Evolutionary conservation across 2,888 invertebrate genomes (phyloP).

Genomic region (Drosophila percnosoma): DNA sequence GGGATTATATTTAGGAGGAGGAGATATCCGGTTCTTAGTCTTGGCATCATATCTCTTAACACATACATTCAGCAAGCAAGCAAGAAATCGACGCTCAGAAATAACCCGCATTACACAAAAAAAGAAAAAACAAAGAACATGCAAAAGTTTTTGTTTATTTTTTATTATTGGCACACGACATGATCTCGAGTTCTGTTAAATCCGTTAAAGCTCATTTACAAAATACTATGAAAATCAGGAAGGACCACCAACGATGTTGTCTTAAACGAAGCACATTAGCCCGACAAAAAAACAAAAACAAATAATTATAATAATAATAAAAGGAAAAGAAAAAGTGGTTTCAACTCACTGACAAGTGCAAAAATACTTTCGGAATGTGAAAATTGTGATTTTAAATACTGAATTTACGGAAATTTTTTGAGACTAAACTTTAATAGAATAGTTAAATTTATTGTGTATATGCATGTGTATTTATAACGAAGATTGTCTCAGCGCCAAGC

Average conservation of each 20-base stretch:
- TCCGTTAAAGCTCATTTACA: constrained; percentile 50
- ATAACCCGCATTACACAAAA: constrained; percentile 41
- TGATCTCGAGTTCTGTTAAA: constrained; percentile 74
- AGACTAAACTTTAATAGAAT: constrained; percentile 67
- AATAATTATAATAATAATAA: not conserved
- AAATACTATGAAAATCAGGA: constrained; percentile 51
- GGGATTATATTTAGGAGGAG: constrained; percentile 22
- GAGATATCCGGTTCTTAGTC: constrained; percentile 28
- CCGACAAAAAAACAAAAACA: constrained; percentile 15
- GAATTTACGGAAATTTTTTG: constrained; percentile 67
- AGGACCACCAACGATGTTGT: constrained; percentile 39
- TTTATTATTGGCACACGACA: constrained; percentile 66
- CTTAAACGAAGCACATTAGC: constrained; percentile 45
- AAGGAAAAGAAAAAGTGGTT: constrained; percentile 34
- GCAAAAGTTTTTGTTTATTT: constrained; percentile 16
- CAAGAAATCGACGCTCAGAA: constrained; percentile 44
- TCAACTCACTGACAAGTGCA: constrained; percentile 54
- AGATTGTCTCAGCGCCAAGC: constrained; percentile 65
- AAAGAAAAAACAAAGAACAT: constrained; percentile 1
- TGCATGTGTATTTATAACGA: constrained; percentile 59
- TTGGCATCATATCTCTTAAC: constrained; percentile 34
- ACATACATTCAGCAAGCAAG: constrained; percentile 33
- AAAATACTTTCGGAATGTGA: constrained; percentile 57
- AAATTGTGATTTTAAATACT: constrained; percentile 69
- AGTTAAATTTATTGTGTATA: constrained; percentile 62